These are phyloP conservation scores for Ophioderma brevispina DNA, from an alignment of 35 echinoderm and acorn worm species.

Conservation along the genomic window DNA sequence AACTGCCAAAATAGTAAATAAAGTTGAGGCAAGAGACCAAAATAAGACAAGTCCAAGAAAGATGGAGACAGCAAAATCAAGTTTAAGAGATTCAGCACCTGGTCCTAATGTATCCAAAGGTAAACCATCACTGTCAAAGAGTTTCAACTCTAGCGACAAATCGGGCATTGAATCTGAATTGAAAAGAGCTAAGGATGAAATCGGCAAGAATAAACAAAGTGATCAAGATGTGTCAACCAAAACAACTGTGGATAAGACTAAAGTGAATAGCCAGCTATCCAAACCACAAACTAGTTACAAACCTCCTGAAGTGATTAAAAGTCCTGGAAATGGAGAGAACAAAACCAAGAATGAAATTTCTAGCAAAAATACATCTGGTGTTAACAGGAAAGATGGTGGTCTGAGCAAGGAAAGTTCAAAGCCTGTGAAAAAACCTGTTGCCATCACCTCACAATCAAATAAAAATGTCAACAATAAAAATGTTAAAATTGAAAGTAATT, in stretches of 20 bases:
- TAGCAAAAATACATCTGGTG: too few relatives aligned
- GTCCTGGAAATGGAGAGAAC: too few relatives aligned
- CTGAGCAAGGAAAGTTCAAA: too few relatives aligned
- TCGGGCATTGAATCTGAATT: neutral
- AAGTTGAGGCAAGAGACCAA: neutral
- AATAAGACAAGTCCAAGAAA: neutral
- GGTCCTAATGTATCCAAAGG: conserved; percentile 19
- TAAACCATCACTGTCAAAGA: conserved; percentile 7
- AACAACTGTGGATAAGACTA: too few relatives aligned
- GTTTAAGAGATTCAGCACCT: neutral
- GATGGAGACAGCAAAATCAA: neutral
- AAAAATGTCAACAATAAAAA: neutral
- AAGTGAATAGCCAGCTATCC: too few relatives aligned
- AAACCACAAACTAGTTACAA: too few relatives aligned
- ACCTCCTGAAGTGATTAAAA: too few relatives aligned
- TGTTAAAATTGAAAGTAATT: neutral
- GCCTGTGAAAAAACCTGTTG: too few relatives aligned
- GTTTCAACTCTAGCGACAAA: conserved; percentile 13
- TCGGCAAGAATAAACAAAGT: neutral
- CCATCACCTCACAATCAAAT: too few relatives aligned
- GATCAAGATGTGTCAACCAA: too few relatives aligned
- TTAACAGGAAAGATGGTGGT: too few relatives aligned
- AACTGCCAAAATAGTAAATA: neutral
- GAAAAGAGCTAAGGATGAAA: neutral
- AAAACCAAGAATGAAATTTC: too few relatives aligned